These are phyloP conservation scores for Lasioglossum leucozonium DNA, from an alignment of 2,888 invertebrate genomes.

Conservation along the genomic window DNA sequence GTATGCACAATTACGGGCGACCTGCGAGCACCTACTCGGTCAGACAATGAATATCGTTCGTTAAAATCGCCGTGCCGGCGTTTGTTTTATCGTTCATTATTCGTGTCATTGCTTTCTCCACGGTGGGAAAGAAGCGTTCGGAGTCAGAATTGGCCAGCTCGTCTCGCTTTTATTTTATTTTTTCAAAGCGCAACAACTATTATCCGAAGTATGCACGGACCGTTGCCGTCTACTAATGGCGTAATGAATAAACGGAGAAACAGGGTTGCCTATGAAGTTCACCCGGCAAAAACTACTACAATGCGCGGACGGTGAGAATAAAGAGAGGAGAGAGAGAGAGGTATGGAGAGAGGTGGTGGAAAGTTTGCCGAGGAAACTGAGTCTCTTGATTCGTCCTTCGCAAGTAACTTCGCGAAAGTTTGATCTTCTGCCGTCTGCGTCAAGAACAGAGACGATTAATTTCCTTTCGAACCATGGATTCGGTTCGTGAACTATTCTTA, in stretches of 20 bases:
- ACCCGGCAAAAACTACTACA: constrained; percentile 1
- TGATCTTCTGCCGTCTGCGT: constrained; percentile 15
- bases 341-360: not conserved
- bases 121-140: not conserved
- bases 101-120: not conserved
- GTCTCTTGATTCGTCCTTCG: not conserved
- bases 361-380: constrained; percentile 1
- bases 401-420: constrained; percentile 34
- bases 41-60: not conserved
- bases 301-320: no score
- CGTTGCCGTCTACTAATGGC: constrained; percentile 42
- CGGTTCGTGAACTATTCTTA: not conserved
- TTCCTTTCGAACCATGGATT: constrained; percentile 9
- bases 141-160: constrained; percentile 9
- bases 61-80: not conserved
- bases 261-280: not conserved
- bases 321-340: not conserved
- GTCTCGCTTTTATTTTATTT: not conserved
- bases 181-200: not conserved
- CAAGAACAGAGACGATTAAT: constrained; percentile 34
- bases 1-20: not conserved
- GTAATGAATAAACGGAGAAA: constrained; percentile 45
- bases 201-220: not conserved
- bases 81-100: constrained; percentile 18
- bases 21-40: not conserved